Conservation (phyloP, 2,113 vertebrate genomes). For the Coturnix japonica region DNA sequence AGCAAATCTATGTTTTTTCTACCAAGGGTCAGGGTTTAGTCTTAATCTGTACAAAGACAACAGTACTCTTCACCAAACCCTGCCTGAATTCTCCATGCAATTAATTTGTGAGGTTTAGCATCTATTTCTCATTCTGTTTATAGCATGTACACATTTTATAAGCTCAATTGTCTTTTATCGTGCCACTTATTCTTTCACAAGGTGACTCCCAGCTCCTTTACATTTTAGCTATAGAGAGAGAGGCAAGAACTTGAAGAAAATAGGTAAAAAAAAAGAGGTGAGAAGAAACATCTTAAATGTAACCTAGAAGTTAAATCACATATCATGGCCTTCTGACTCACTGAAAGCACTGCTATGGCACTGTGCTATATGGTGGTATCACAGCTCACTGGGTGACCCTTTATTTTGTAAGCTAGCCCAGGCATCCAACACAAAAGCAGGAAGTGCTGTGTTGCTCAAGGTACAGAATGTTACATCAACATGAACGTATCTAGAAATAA, state of each 20-base stretch:
- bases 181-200: not conserved
- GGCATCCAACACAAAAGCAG: not conserved
- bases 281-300: not conserved
- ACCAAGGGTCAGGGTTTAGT: not conserved
- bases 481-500: not conserved
- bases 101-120: not conserved
- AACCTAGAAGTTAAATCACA: not conserved
- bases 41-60: not conserved
- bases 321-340: not conserved
- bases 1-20: not conserved
- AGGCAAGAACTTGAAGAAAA: not conserved
- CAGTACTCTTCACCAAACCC: not conserved
- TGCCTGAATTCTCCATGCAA: not conserved
- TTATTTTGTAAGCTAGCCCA: not conserved
- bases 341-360: not conserved
- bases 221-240: accelerated
- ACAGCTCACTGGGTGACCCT: not conserved
- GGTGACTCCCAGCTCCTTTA: not conserved
- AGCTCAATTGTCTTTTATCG: not conserved
- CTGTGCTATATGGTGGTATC: not conserved
- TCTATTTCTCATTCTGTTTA: not conserved
- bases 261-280: not conserved
- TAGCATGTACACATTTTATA: not conserved
- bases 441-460: not conserved
- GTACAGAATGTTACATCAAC: not conserved